Percentiles rank a stretch among this genome's conserved stretches.
These are phyloP conservation scores for Epinephelus fuscoguttatus DNA, from an alignment of 2,113 vertebrate species.

Conservation along the genomic window DNA sequence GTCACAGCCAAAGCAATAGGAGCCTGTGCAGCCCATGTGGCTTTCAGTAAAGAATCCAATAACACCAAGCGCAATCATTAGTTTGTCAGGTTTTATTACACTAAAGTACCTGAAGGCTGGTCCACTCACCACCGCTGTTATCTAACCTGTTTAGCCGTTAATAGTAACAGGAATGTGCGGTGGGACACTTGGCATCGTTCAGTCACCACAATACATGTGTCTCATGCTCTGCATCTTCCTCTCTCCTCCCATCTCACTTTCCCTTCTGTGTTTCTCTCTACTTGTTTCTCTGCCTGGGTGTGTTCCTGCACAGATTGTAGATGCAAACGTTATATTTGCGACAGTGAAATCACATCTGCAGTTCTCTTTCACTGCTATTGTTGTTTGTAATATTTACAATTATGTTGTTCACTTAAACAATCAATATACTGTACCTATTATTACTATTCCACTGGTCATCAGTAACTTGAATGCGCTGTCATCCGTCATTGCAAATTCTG, in stretches of 20 bases:
- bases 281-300: background rate
- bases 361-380: too few relatives aligned
- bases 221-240: background rate
- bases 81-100: slow-evolving; percentile 72
- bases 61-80: slow-evolving; percentile 64
- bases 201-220: background rate
- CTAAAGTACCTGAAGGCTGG: slow-evolving; percentile 40
- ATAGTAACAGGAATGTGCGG: slow-evolving; percentile 19
- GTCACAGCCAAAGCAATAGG: slow-evolving; percentile 20
- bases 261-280: background rate
- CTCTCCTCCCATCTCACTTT: background rate
- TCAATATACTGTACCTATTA: too few relatives aligned
- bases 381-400: too few relatives aligned
- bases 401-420: too few relatives aligned
- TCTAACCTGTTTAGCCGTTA: slow-evolving; percentile 41
- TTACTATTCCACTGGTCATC: too few relatives aligned
- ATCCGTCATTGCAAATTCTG: too few relatives aligned
- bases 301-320: too few relatives aligned
- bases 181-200: background rate
- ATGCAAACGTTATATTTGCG: too few relatives aligned
- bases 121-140: slow-evolving; percentile 26
- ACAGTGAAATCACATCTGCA: too few relatives aligned
- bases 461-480: too few relatives aligned
- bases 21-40: slow-evolving; percentile 41
- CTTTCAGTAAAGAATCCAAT: slow-evolving; percentile 66